Conservation (phyloP, 2,797 vertebrate species). For the Leptatherina wallacei region DNA sequence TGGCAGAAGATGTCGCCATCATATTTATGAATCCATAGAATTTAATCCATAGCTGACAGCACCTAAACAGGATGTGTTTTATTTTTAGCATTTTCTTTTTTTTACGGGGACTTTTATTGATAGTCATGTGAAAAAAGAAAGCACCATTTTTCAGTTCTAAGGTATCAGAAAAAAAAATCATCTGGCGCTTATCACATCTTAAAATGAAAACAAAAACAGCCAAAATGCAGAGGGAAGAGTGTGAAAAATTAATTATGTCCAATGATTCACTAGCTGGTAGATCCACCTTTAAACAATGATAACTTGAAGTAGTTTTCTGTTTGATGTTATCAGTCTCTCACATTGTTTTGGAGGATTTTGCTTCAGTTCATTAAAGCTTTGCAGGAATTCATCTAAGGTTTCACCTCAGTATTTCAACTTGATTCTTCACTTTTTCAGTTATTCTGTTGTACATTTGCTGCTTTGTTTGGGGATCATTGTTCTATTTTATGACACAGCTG, state of each 20-base stretch:
- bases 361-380: not conserved
- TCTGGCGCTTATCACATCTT: not conserved
- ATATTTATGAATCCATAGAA: slow-evolving; percentile 57
- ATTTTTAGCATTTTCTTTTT: slow-evolving; percentile 44
- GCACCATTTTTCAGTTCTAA: not conserved
- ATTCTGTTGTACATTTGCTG: not conserved
- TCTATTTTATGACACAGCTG: not conserved
- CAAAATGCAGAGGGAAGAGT: too few species aligned
- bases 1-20: slow-evolving; percentile 66
- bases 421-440: not conserved
- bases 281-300: too few species aligned
- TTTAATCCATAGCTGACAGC: slow-evolving; percentile 37
- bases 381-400: not conserved
- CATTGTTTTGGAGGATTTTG: not conserved
- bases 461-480: not conserved
- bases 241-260: too few species aligned
- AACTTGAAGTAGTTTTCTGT: not conserved
- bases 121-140: not conserved
- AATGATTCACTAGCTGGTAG: not conserved
- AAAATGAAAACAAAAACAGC: not conserved
- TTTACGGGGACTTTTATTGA: slow-evolving; percentile 27
- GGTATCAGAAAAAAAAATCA: not conserved
- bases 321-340: not conserved
- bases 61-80: slow-evolving; percentile 10
- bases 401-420: not conserved